Conservation (phyloP, 2,797 vertebrate species). For the Neostethus bicornis region DNA sequence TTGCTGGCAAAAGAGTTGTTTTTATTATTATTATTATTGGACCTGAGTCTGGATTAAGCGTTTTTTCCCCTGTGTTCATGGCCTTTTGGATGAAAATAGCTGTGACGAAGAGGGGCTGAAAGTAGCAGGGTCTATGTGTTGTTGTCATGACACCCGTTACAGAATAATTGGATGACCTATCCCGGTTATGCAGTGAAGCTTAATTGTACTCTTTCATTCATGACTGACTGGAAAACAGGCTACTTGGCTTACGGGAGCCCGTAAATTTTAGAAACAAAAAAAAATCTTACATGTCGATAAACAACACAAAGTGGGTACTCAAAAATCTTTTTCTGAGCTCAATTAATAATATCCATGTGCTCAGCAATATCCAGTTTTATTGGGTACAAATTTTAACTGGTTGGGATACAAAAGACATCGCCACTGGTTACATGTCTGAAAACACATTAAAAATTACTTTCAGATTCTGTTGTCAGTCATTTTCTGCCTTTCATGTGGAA, state of each 20-base stretch:
- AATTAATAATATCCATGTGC: conserved; percentile 7
- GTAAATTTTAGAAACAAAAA: conserved; percentile 8
- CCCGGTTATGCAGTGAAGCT: conserved; percentile 55
- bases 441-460: background rate
- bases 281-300: background rate
- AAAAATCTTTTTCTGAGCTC: conserved; percentile 10
- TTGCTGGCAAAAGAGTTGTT: conserved; percentile 39
- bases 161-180: conserved; percentile 63
- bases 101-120: conserved; percentile 17
- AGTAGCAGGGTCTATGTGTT: conserved; percentile 26
- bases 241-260: conserved; percentile 3
- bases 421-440: background rate
- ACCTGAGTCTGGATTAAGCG: conserved; percentile 35
- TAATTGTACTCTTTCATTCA: conserved; percentile 60
- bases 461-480: background rate
- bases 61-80: conserved; percentile 47
- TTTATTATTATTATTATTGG: conserved; percentile 29
- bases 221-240: conserved; percentile 29
- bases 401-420: conserved; percentile 10
- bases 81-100: conserved; percentile 43
- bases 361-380: conserved; percentile 28
- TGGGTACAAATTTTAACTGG: conserved; percentile 7
- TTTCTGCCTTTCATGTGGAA: conserved; percentile 3
- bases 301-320: conserved; percentile 13
- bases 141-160: conserved; percentile 73